Conservation (phyloP, 2,888 invertebrate species). For the Crioceris asparagi region DNA sequence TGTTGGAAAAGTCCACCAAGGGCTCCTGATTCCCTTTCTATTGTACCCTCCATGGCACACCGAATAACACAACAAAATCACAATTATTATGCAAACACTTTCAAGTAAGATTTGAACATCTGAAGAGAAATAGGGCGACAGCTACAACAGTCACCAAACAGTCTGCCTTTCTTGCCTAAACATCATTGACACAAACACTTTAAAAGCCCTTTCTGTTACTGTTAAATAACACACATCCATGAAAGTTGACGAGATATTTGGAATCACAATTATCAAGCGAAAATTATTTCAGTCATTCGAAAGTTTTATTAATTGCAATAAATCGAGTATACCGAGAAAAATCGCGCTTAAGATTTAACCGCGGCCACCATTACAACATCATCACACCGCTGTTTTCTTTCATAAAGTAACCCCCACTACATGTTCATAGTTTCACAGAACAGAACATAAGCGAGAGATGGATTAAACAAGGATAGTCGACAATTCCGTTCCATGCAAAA, state of each 20-base stretch:
- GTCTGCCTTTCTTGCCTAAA: slow-evolving; percentile 4
- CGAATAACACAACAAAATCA: slow-evolving; percentile 7
- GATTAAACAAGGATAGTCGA: no score
- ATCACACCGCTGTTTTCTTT: slow-evolving; percentile 21
- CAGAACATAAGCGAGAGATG: no score
- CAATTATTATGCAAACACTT: slow-evolving; percentile 7
- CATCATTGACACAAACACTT: slow-evolving; percentile 11
- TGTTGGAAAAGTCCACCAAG: slow-evolving; percentile 91
- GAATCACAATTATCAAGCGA: slow-evolving; percentile 1
- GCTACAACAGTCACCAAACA: slow-evolving; percentile 17
- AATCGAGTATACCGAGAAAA: slow-evolving; percentile 9
- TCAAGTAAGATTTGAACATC: slow-evolving; percentile 9
- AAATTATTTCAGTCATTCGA: slow-evolving; percentile 6
- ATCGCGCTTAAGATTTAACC: slow-evolving; percentile 8
- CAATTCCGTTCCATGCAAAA: no score
- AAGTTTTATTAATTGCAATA: slow-evolving; percentile 7
- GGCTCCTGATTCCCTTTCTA: slow-evolving; percentile 78
- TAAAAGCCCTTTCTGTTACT: slow-evolving; percentile 1
- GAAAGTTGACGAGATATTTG: slow-evolving; percentile 1
- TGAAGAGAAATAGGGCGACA: slow-evolving; percentile 7
- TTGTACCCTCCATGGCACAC: slow-evolving; percentile 52
- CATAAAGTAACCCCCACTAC: no score
- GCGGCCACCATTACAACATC: slow-evolving; percentile 21
- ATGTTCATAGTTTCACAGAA: no score
- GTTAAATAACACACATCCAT: slow-evolving; percentile 4